Percentiles rank a stretch among this genome's conserved stretches.
These are phyloP conservation scores for Trichechus manatus DNA, from an alignment of 2,113 vertebrate species.

Conservation along the genomic window DNA sequence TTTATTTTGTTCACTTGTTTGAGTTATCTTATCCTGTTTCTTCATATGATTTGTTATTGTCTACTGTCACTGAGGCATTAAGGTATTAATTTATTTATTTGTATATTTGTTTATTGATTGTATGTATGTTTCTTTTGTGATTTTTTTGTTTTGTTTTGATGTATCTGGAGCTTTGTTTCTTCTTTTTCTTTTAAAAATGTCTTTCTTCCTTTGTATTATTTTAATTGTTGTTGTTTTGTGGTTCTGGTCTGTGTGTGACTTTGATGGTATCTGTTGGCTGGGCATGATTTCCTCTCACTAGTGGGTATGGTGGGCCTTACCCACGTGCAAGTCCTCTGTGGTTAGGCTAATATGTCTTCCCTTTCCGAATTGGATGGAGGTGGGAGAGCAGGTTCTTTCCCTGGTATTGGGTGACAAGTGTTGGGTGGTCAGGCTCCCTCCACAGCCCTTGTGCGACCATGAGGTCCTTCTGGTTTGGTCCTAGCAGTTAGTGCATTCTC, in stretches of 20 bases:
- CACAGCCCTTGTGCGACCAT: not conserved
- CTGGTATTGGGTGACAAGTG: not conserved
- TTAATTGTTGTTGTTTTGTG: not conserved
- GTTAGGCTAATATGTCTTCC: not conserved
- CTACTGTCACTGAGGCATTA: not conserved
- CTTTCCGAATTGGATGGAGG: not conserved
- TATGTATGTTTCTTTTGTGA: not conserved
- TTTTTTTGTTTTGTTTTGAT: not conserved
- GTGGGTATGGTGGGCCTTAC: not conserved
- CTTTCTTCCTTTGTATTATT: not conserved
- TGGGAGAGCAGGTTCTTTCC: not conserved
- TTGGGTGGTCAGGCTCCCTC: not conserved
- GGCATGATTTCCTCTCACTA: not conserved
- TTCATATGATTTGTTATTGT: not conserved
- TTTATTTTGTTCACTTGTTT: not conserved
- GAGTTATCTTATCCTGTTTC: not conserved
- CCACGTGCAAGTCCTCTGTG: not conserved
- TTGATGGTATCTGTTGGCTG: not conserved
- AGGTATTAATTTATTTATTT: not conserved
- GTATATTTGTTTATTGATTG: not conserved
- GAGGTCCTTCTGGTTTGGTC: not conserved
- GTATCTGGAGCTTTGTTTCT: not conserved
- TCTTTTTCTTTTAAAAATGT: not conserved
- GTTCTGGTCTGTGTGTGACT: not conserved
- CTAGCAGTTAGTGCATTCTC: not conserved